These are phyloP conservation scores for Sturmia bella DNA, from an alignment of 2,888 invertebrate genomes.

Conservation along the genomic window DNA sequence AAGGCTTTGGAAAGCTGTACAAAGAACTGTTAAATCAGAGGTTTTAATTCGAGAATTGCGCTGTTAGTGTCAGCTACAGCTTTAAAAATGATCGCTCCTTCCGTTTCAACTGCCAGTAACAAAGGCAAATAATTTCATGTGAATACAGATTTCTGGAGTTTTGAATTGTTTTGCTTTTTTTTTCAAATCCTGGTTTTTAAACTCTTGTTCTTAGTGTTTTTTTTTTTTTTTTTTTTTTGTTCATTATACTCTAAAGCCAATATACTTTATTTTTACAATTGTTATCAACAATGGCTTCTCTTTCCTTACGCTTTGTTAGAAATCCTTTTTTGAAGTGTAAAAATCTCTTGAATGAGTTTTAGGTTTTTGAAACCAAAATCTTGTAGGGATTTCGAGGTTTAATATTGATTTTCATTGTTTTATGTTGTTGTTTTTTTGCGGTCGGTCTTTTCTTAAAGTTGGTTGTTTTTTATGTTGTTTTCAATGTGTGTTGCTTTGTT, in stretches of 20 bases:
- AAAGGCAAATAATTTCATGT: conserved; percentile 34
- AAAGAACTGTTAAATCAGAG: conserved; percentile 31
- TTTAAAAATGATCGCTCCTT: conserved; percentile 71
- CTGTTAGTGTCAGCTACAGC: conserved; percentile 68
- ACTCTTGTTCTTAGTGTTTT: conserved; percentile 46
- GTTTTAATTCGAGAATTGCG: conserved; percentile 29
- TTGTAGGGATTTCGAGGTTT: conserved; percentile 46
- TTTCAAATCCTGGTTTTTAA: conserved; percentile 49
- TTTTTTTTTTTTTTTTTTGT: conserved; percentile 18
- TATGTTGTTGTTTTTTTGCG: conserved; percentile 39
- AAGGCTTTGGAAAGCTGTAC: conserved; percentile 25
- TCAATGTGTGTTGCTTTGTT: conserved; percentile 60
- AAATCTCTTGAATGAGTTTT: conserved; percentile 54
- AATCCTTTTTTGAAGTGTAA: conserved; percentile 57
- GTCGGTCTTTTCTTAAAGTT: conserved; percentile 44
- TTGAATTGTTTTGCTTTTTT: conserved; percentile 30
- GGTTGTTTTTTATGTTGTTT: conserved; percentile 19
- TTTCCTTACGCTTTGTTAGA: conserved; percentile 3
- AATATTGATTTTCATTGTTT: conserved; percentile 57
- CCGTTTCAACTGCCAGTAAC: conserved; percentile 66
- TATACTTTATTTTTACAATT: conserved; percentile 58
- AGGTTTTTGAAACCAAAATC: conserved; percentile 35
- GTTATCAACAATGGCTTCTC: conserved; percentile 52
- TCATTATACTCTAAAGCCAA: conserved; percentile 3
- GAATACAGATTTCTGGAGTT: conserved; percentile 23